Base-by-base conservation (phyloP, 2,797 vertebrate species). In the Pangasius mekongensis region DNA sequence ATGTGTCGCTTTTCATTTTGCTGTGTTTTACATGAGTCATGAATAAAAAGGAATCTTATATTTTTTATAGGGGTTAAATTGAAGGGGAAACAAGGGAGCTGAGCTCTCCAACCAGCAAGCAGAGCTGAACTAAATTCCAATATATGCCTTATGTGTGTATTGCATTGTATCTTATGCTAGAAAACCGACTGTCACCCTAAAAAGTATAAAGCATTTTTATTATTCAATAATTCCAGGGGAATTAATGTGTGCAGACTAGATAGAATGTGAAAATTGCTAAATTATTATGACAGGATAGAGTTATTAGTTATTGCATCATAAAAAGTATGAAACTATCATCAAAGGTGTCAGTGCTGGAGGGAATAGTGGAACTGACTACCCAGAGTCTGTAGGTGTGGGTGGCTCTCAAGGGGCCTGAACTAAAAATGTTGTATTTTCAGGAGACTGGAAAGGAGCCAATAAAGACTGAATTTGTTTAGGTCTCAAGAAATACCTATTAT, bases 191-290 rank as follows among this genome's bases (percentile, higher is more conserved):
- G 13, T 52, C 27, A 60, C 22, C 52, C 33, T 47, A 36, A 18
- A 64, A 8, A n/a, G 13, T 64, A 24, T 43, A 43, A 62, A 82
- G 3, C 58, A 62, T 43, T 16, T 54, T 81, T 33, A 56, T 81
- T 4, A 62, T 39, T 39, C 2, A 6, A n/a, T 43, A 16, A 83
- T 64, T 62, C 22, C 58, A 56, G 13, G 22, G 56, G 33, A 83
- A 62, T 43, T 47, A 8, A 27, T 82, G 58, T 80, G 30, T 60
- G 5, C 20, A 39, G 33, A n/a, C 47, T 80, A 16, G 10, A 58
- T 10, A 81, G 3, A 36, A 36, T 58, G 77, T 82, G 33, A 60
- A 82, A 60, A 82, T 27, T 39, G 56, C 54, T 82, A 82, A 62
- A 62, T 60, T 27, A 47, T 58, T 36, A 82, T 43, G 80, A 82